Evolutionary conservation across 2,888 invertebrate species (phyloP).

Genomic region (Drosophila merina): DNA sequence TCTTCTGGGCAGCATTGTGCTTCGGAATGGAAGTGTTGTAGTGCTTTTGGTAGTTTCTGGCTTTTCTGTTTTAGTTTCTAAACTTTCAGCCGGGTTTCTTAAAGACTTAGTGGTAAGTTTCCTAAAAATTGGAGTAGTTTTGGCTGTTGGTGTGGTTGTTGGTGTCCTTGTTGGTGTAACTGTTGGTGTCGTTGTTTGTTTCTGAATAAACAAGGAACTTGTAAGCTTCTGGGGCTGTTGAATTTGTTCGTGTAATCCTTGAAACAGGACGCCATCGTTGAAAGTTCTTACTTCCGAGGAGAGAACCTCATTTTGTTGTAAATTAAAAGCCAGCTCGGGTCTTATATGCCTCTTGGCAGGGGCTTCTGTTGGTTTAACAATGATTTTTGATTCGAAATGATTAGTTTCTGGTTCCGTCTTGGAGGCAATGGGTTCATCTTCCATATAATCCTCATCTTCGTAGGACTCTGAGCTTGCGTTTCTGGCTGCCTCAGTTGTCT

Average conservation of each 20-base stretch:
- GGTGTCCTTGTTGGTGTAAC: background rate
- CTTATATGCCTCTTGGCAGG: background rate
- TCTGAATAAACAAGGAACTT: background rate
- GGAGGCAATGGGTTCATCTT: slow-evolving; percentile 17
- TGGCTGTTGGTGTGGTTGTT: background rate
- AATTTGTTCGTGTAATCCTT: background rate
- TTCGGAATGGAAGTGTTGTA: background rate
- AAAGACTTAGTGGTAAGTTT: background rate
- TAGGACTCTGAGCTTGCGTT: slow-evolving; percentile 9
- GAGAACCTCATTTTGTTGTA: background rate
- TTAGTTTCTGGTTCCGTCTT: slow-evolving; percentile 27
- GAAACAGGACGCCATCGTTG: background rate
- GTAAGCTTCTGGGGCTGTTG: background rate
- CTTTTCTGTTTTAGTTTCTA: slow-evolving; percentile 1
- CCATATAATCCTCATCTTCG: slow-evolving; percentile 36
- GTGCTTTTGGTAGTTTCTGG: slow-evolving; percentile 9
- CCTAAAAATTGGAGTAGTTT: background rate
- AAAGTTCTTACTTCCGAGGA: background rate
- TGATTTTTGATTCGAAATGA: background rate
- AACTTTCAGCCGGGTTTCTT: background rate
- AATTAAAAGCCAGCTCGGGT: background rate
- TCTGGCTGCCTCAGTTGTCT: background rate
- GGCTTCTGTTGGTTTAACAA: background rate
- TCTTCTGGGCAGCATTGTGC: background rate
- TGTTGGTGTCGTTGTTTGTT: background rate